Evolutionary conservation across 2,113 vertebrate genomes (phyloP), one percentile per base, ranked within the genome.

Genomic region (Boleophthalmus pectinirostris): DNA sequence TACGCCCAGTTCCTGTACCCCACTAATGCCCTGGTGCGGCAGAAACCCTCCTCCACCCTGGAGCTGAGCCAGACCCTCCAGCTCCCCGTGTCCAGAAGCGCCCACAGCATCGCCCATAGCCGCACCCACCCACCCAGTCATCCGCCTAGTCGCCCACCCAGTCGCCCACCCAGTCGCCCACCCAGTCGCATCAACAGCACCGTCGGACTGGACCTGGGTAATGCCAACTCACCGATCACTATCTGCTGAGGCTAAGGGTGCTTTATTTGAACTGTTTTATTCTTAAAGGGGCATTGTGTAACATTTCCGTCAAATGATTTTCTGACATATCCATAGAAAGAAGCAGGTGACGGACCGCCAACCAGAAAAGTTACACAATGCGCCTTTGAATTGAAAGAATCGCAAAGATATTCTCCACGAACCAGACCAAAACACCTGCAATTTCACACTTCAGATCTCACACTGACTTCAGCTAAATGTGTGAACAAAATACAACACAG

Each of bases 1-100:
- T 99, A 99, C 67, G 96, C 97, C 73, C 96, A 95, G 90, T 98
- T 97, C 92, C 83, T 99, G 77, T 97, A 96, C 73, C 96, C 97
- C 0, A 99, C 97, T 51, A 97, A 98, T 0, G 98, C 97, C 13
- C 90, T 99, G 33, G 95, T 97, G 35, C 85, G 92, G 18, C 94
- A 94, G 83, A 97, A 96, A 89, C 92, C 86, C 0, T 65, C 88
- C 0, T 74, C 92, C 0, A 49, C 85, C 69, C 78, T 86, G 0
- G 95, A 98, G 7, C 56, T 87, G 79, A 90, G 93, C 0, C 71
- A 93, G 72, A 90, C 93, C 0, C 71, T 94, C 70, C 91, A 92
- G 53, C 80, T 81, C 12, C 92, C 95, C 18, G 72, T 88, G 0
- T 93, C 93, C 54, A 83, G 86, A 78, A 90, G 88, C 78, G 92